Conservation (phyloP, 2,888 invertebrate genomes). For the Poecilobothrus nobilitatus region DNA sequence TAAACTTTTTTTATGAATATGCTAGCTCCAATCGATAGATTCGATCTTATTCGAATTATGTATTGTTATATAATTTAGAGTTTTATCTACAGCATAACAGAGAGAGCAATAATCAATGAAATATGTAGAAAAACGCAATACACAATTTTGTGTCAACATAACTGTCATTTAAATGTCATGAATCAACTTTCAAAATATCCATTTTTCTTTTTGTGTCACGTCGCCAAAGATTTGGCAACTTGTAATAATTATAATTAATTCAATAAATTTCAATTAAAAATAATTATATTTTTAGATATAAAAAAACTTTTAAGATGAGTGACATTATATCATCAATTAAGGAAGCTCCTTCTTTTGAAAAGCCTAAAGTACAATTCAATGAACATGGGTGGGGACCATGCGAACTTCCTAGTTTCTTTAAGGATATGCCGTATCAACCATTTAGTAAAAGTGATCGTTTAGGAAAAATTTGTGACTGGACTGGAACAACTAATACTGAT, state of each 20-base stretch:
- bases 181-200: neutral
- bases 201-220: neutral
- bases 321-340: conserved; percentile 36
- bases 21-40: too few relatives aligned
- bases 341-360: conserved; percentile 32
- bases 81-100: too few relatives aligned
- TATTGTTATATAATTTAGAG: too few relatives aligned
- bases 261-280: neutral
- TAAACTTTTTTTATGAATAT: too few relatives aligned
- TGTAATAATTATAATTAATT: neutral
- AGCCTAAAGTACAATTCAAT: conserved; percentile 40
- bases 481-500: conserved; percentile 83
- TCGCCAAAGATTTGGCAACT: neutral
- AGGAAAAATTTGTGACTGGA: conserved; percentile 99
- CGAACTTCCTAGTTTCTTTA: conserved; percentile 83
- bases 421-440: conserved; percentile 80
- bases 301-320: conserved; percentile 22
- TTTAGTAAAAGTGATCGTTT: conserved; percentile 97
- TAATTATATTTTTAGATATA: too few relatives aligned
- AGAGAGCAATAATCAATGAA: too few relatives aligned
- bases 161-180: neutral
- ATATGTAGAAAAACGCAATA: too few relatives aligned
- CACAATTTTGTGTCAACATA: too few relatives aligned
- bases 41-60: too few relatives aligned
- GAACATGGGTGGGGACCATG: conserved; percentile 89